Conservation (phyloP, 1,140 invertebrate species). For the Lerema accius region DNA sequence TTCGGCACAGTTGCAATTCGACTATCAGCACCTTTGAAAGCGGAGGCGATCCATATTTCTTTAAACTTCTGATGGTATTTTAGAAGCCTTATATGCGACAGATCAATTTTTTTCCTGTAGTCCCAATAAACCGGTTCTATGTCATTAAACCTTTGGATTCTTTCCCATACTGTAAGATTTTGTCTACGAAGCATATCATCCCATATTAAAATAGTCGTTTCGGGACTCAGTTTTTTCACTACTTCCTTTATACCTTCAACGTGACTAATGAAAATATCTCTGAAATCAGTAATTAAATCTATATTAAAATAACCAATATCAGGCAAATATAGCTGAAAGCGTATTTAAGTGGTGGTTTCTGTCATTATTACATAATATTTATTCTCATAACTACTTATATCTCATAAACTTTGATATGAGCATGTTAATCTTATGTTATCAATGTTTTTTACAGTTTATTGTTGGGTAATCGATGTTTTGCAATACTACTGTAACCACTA, state of each 20-base stretch:
- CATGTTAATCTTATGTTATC: too few relatives aligned
- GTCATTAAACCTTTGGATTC: constrained; percentile 86
- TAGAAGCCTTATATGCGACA: constrained; percentile 51
- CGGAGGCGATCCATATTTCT: constrained; percentile 94
- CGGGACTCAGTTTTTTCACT: constrained; percentile 85
- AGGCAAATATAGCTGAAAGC: too few relatives aligned
- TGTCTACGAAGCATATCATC: constrained; percentile 96
- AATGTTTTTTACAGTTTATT: too few relatives aligned
- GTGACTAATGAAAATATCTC: constrained; percentile 88
- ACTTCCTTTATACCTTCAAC: constrained; percentile 85
- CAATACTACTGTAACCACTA: too few relatives aligned
- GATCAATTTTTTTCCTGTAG: constrained; percentile 76
- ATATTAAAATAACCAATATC: too few relatives aligned
- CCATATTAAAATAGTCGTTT: constrained; percentile 93
- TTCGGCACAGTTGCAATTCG: constrained; percentile 88
- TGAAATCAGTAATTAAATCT: too few relatives aligned
- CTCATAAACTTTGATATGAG: too few relatives aligned
- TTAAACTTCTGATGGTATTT: constrained; percentile 77
- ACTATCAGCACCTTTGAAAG: constrained; percentile 95
- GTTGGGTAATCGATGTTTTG: too few relatives aligned
- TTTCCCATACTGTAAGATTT: constrained; percentile 85
- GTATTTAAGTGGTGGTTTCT: too few relatives aligned
- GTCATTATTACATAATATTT: too few relatives aligned
- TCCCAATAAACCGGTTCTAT: constrained; percentile 96
- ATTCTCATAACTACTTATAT: too few relatives aligned